These are phyloP conservation scores for Xanthia togata DNA, from an alignment of 2,888 invertebrate species.

Conservation along the genomic window DNA sequence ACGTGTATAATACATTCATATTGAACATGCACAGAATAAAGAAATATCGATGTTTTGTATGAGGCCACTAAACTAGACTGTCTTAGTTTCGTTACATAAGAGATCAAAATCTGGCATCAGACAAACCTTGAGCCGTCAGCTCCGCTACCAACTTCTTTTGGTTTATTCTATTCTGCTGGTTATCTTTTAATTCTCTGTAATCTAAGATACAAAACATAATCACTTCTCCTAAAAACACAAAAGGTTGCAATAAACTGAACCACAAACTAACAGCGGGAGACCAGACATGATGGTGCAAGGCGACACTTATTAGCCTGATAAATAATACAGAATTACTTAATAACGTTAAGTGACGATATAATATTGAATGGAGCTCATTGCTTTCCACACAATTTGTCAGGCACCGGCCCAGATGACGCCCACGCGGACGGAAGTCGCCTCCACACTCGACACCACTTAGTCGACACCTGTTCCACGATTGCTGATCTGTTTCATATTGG, in stretches of 20 bases:
- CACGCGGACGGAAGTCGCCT: constrained; percentile 40
- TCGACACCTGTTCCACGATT: constrained; percentile 17
- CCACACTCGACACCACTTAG: constrained; percentile 15
- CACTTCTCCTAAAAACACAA: not conserved
- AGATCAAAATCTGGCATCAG: no score
- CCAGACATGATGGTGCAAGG: not conserved
- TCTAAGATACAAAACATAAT: not conserved
- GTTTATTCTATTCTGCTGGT: not conserved
- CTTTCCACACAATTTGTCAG: constrained; percentile 39
- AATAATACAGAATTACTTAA: constrained; percentile 36
- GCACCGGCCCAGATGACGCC: constrained; percentile 14
- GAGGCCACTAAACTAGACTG: no score
- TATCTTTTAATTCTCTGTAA: not conserved
- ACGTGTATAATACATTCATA: no score
- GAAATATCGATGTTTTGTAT: no score
- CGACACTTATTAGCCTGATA: constrained; percentile 36
- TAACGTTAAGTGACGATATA: constrained; percentile 11
- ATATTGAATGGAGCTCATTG: constrained; percentile 11
- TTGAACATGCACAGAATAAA: no score
- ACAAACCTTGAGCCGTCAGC: no score
- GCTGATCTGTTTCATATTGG: constrained; percentile 7
- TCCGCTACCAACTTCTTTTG: no score
- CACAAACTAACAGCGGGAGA: constrained; percentile 10
- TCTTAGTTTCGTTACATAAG: no score
- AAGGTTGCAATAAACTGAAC: not conserved